A percentile compares a stretch with the other conserved stretches of the same genome.
phyloP scores from a whole-genome alignment of 2,888 invertebrate species.

The Volucella inflata region DNA sequence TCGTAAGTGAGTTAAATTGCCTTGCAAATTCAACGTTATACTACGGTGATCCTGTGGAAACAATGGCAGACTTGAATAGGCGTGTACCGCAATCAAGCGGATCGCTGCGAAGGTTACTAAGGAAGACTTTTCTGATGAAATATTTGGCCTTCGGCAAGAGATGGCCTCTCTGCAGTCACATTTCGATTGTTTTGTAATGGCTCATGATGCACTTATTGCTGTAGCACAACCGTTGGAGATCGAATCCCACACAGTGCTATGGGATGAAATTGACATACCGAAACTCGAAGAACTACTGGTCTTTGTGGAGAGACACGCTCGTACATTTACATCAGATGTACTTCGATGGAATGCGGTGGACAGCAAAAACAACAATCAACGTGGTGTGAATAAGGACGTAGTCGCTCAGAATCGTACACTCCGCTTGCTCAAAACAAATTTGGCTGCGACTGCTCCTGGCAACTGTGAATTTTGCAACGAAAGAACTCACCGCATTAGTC shows the following conservation, averaged over 20 bases:
- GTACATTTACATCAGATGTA: constrained; percentile 44
- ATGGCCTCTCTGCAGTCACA: constrained; percentile 4
- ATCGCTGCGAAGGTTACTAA: not conserved
- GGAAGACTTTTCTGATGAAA: too few species aligned
- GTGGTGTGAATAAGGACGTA: not conserved
- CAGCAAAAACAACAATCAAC: constrained; percentile 7
- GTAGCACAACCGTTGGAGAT: constrained; percentile 13
- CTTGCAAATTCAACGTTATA: too few species aligned
- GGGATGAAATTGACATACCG: constrained; percentile 41
- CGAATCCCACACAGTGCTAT: constrained; percentile 23
- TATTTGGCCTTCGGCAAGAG: not conserved
- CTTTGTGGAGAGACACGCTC: constrained; percentile 44
- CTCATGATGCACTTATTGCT: constrained; percentile 34
- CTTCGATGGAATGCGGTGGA: constrained; percentile 12
- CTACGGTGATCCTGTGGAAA: too few species aligned
- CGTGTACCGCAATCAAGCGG: constrained; percentile 4
- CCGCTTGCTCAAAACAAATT: constrained; percentile 10
- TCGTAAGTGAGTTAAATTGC: too few species aligned
- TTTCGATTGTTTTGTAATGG: constrained; percentile 33
- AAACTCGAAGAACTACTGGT: constrained; percentile 15
- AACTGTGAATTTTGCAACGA: not conserved
- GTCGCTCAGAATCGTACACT: not conserved
- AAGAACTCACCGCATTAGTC: not conserved
- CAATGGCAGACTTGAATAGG: not conserved
- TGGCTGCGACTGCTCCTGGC: constrained; percentile 9